Evolutionary conservation across 2,113 vertebrate species (phyloP).

Genomic region (Oncorhynchus kisutch): DNA sequence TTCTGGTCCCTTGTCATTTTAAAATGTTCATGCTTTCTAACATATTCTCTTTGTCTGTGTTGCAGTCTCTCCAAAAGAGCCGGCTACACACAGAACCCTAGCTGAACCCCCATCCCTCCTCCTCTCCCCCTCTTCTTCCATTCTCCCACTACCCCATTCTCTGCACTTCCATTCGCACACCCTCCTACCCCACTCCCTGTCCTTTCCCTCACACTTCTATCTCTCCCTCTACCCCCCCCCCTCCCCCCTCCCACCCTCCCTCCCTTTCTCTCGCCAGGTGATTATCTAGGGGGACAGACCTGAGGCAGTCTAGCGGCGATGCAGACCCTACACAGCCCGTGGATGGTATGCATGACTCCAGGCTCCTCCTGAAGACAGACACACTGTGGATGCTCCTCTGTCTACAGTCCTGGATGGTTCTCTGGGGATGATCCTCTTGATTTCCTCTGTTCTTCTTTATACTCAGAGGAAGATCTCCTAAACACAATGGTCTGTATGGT

Average conservation of each 20-base stretch:
- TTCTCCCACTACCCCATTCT: neutral
- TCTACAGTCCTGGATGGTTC: neutral
- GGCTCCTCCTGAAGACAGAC: conserved; percentile 57
- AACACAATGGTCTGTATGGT: too few relatives aligned
- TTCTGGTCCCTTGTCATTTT: neutral
- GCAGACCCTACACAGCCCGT: conserved; percentile 87
- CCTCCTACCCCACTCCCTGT: neutral
- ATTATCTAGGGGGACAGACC: conserved; percentile 62
- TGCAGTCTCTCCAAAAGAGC: neutral
- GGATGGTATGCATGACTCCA: conserved; percentile 82
- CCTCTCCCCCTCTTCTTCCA: neutral
- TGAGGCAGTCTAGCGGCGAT: conserved; percentile 85
- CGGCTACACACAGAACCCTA: too few relatives aligned
- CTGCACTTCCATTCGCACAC: neutral
- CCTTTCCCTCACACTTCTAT: neutral
- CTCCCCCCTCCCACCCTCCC: neutral
- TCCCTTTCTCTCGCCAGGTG: neutral
- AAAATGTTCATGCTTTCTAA: neutral
- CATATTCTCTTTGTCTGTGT: neutral
- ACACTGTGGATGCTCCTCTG: conserved; percentile 61
- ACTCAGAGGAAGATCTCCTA: too few relatives aligned
- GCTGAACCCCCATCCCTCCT: too few relatives aligned
- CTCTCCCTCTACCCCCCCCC: neutral
- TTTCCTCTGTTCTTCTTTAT: neutral
- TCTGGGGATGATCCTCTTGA: too few relatives aligned